Evolutionary conservation across 2,113 vertebrate genomes (phyloP).

Genomic region (Ceratotherium simum): DNA sequence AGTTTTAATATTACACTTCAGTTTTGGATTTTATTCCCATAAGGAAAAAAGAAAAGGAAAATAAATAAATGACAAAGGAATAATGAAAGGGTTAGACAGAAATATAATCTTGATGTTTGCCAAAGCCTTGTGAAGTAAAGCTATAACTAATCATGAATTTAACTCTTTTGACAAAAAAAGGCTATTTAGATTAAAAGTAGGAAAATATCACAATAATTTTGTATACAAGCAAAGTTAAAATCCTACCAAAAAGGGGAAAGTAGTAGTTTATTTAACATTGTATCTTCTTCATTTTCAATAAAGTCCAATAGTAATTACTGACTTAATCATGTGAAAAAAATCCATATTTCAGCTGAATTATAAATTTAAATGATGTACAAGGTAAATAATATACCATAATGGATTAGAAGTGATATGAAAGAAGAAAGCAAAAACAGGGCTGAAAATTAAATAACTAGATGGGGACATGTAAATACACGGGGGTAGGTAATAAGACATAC

Average conservation of each 20-base stretch:
- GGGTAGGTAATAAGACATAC: not conserved
- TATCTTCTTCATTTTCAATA: not conserved
- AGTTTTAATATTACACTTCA: not conserved
- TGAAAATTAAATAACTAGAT: not conserved
- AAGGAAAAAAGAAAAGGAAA: not conserved
- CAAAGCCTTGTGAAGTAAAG: not conserved
- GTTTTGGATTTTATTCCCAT: not conserved
- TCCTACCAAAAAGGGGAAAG: not conserved
- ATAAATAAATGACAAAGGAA: not conserved
- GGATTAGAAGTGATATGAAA: not conserved
- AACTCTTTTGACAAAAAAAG: not conserved
- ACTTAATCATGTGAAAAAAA: not conserved
- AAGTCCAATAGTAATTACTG: not conserved
- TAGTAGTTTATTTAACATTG: not conserved
- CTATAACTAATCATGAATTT: not conserved
- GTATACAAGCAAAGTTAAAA: slow-evolving; percentile 32
- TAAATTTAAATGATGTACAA: not conserved
- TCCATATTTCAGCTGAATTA: not conserved
- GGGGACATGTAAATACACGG: not conserved
- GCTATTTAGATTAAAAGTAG: not conserved
- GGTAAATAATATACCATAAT: not conserved
- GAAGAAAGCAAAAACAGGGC: not conserved
- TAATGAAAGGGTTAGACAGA: not conserved
- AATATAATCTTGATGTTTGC: not conserved
- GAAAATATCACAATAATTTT: not conserved